Conservation (phyloP, 2,888 invertebrate genomes). For the Sthenelais limicola region DNA sequence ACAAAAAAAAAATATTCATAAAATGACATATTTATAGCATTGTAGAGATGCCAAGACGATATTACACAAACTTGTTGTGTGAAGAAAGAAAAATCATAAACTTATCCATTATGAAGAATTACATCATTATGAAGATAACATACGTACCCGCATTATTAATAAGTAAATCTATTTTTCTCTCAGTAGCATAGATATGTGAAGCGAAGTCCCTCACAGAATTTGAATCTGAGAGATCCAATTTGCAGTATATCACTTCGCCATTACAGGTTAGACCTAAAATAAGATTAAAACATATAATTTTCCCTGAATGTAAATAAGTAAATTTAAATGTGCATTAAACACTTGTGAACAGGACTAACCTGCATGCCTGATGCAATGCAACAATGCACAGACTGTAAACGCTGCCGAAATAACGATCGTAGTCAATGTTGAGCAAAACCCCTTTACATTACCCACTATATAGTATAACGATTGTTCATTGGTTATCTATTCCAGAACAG, state of each 20-base stretch:
- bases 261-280: constrained; percentile 6
- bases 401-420: too few relatives aligned
- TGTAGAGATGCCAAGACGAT: background rate
- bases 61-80: background rate
- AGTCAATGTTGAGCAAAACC: too few relatives aligned
- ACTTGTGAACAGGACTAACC: background rate
- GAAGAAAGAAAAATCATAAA: background rate
- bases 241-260: constrained; percentile 6
- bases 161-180: constrained; percentile 13
- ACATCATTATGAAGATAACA: background rate
- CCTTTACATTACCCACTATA: too few relatives aligned
- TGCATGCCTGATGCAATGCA: background rate
- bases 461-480: too few relatives aligned
- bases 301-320: background rate
- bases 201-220: constrained; percentile 27
- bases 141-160: constrained; percentile 36
- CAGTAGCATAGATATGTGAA: background rate
- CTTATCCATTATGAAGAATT: constrained; percentile 4
- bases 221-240: constrained; percentile 19
- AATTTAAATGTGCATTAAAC: background rate
- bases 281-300: background rate
- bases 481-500: too few relatives aligned
- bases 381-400: too few relatives aligned
- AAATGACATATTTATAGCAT: background rate
- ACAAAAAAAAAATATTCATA: background rate